Evolutionary conservation across 2,113 vertebrate species (phyloP), one percentile per base, ranked within the genome.

Genomic region (Gallinago media): DNA sequence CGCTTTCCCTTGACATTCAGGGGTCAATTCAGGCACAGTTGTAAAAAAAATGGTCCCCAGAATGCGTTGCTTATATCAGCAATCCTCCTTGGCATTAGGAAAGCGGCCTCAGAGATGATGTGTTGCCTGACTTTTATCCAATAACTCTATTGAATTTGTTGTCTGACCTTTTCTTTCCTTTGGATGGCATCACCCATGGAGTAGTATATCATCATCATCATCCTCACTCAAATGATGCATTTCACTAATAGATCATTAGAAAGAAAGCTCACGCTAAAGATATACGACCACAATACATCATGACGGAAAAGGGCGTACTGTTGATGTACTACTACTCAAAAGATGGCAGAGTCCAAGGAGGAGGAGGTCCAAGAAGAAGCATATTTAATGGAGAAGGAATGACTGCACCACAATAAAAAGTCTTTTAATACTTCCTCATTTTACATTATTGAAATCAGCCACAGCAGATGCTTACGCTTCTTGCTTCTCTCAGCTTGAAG

Each of bases 161-260:
- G 94, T 96, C 92, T 98, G 97, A 98, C 96, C 97, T 98, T 98
- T 97, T 96, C 95, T 95, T 97, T 96, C 83, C 94, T 96, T 94
- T 88, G 70, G 74, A 91, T 94, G 84, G 95, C 94, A 96, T 80
- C 95, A 96, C 90, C 88, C 73, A 87, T 72, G 36, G 52, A 87
- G 96, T 85, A 96, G 63, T 98, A 96, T 96, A 97, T 98, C 96
- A 97, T 96, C 96, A 96, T 94, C 97, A 88, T 97, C 97, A 79
- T 97, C 97, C 80, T 98, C 97, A 93, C 92, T 87, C 76, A 81
- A 94, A 90, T 96, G 97, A 97, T 91, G 78, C 94, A 96, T 97
- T 96, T 96, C 88, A 73, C 96, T 97, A 97, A 97, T 97, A 96
- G 95, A 97, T 97, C 96, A 97, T 96, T 96, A 97, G 82, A 94